phyloP scores from a whole-genome alignment of 2,113 vertebrate species.

The Loxodonta africana region DNA sequence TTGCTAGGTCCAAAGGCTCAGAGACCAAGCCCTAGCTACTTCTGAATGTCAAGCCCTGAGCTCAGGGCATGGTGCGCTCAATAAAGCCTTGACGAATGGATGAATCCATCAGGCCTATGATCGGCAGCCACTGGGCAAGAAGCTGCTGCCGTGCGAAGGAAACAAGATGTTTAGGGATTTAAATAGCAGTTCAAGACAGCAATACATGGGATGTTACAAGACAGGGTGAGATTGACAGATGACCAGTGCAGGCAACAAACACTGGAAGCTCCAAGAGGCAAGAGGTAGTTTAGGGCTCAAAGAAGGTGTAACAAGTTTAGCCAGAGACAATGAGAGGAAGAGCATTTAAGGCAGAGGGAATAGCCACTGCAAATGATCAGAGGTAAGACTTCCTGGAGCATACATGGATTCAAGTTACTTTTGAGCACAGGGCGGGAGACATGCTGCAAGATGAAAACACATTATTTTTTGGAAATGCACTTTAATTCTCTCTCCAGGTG shows the following conservation, averaged over 20 bases:
- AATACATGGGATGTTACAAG: conserved; percentile 39
- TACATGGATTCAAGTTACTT: neutral
- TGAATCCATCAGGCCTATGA: conserved; percentile 68
- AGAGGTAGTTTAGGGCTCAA: neutral
- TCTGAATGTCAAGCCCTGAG: conserved; percentile 36
- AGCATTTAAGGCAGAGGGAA: neutral
- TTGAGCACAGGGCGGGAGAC: neutral
- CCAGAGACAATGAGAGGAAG: neutral
- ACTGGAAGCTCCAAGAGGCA: neutral
- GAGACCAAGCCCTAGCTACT: neutral
- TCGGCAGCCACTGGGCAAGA: conserved; percentile 72
- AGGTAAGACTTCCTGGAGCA: neutral
- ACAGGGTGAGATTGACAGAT: conserved; percentile 57
- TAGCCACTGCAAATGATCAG: neutral
- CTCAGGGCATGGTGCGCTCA: neutral
- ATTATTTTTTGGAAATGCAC: neutral
- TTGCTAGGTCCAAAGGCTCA: neutral
- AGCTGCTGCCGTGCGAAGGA: conserved; percentile 62
- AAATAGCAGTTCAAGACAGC: conserved; percentile 55
- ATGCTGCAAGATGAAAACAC: neutral
- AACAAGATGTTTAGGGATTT: conserved; percentile 67
- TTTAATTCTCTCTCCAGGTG: neutral
- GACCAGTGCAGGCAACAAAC: neutral
- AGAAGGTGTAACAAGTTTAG: neutral
- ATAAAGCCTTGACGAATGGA: conserved; percentile 69